Base-by-base conservation (phyloP, 2,797 vertebrate species). In the Propithecus perrieri region DNA sequence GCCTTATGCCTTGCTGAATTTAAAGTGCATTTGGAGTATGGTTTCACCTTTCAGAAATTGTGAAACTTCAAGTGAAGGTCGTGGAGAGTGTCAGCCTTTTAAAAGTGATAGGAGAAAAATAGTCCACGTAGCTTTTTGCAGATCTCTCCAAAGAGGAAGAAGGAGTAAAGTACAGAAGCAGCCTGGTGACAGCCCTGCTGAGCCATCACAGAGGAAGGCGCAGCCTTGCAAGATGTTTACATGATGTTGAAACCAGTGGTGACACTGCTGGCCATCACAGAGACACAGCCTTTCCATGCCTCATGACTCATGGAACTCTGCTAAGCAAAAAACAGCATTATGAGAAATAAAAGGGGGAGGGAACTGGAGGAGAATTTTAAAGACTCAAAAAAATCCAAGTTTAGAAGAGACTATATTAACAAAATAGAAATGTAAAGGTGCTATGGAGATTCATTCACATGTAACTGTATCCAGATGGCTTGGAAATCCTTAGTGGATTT, bases 21-120 rank as follows among this genome's bases (percentile, higher is more conserved):
- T 69, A 69, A 83, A 65, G 26, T 67, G 28, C 53, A 2, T 5
- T 38, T 80, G 30, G 24, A 63, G 14, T 50, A 28, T 15, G 10
- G 8, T 81, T 88, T 94, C 67, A 28, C 50, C 57, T 92, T 94
- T 78, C 33, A 91, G 55, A 84, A 85, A 79, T 83, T 30, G 15
- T 28, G 74, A 78, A 38, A 12, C 35, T 93, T 95, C 67, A 87
- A 48, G 35, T 48, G 79, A 89, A 96, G 48, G 57, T 13, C 55
- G 15, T 11, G 35, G 24, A 59, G 38, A 79, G 41, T 7, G 6
- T 76, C 55, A 46, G 55, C 24, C 7, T 85, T 85, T 95, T 35
- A 85, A 38, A 84, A 61, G 5, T 35, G 41, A 22, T 26, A 35
- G 61, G 26, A 85, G 15, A 74, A 59, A 59, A 93, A 53, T 5